phyloP scores from a whole-genome alignment of 1,140 invertebrate genomes.

The Lepidurus arcticus region DNA sequence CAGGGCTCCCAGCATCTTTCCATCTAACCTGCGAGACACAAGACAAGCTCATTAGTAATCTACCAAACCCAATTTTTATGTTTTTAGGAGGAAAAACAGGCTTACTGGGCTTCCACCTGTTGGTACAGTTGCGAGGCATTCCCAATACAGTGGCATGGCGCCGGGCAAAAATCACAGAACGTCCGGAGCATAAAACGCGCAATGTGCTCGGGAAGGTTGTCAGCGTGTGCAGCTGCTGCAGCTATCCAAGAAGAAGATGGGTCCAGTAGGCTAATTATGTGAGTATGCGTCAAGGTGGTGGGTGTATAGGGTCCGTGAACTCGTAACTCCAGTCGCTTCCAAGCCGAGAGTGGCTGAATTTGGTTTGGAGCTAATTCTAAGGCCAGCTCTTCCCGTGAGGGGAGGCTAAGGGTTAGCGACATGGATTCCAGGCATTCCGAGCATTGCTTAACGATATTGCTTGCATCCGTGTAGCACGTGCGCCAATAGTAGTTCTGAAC shows the following conservation, averaged over 20 bases:
- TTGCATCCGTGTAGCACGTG: neutral
- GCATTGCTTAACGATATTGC: neutral
- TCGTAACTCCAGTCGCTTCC: neutral
- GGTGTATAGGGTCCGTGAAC: neutral
- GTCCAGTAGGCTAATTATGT: neutral
- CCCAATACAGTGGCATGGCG: no score
- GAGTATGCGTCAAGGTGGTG: neutral
- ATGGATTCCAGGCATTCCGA: neutral
- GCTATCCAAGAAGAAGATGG: neutral
- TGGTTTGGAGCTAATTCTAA: neutral
- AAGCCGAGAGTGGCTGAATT: neutral
- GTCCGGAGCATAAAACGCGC: neutral
- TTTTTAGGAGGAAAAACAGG: no score
- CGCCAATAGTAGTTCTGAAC: constrained; percentile 3
- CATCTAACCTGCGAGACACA: no score
- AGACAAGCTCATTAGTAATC: no score
- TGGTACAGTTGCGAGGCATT: no score
- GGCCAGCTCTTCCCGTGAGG: neutral
- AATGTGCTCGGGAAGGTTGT: neutral
- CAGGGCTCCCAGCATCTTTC: no score
- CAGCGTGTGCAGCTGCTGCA: neutral
- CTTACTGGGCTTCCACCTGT: no score
- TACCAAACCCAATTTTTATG: no score
- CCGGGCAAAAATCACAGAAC: neutral
- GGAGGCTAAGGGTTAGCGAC: neutral